Percentiles rank a stretch among this genome's conserved stretches.
These are phyloP conservation scores for Neoscelio sp. DNA, from an alignment of 2,888 invertebrate genomes.

Conservation along the genomic window DNA sequence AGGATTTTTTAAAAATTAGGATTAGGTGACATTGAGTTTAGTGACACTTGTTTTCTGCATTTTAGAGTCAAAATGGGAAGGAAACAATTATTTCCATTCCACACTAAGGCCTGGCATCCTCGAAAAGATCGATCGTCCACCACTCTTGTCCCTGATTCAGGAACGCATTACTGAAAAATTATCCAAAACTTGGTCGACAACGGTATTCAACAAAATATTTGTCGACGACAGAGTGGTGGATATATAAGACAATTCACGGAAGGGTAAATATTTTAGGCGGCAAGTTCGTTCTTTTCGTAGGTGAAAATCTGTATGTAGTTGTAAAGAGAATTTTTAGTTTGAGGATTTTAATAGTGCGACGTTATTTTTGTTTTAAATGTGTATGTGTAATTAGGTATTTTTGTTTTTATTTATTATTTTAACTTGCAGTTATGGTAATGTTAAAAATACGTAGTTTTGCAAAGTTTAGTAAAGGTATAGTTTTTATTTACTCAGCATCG, in stretches of 20 bases:
- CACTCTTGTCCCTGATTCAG: constrained; percentile 77
- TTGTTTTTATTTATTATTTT: too few relatives aligned
- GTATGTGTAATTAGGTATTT: too few relatives aligned
- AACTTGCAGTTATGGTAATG: too few relatives aligned
- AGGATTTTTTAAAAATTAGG: too few relatives aligned
- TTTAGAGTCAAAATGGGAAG: constrained; percentile 83
- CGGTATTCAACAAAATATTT: constrained; percentile 33
- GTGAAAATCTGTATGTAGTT: constrained; percentile 50
- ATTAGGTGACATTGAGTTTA: too few relatives aligned
- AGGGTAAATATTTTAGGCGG: too few relatives aligned
- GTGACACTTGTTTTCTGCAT: too few relatives aligned
- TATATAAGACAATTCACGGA: constrained; percentile 54
- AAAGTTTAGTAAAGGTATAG: too few relatives aligned
- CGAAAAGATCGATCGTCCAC: constrained; percentile 80
- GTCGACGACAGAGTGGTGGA: constrained; percentile 63
- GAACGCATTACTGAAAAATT: constrained; percentile 69
- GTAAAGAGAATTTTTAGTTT: constrained; percentile 56
- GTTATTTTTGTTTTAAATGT: not conserved
- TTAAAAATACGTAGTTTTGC: too few relatives aligned
- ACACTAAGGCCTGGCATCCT: constrained; percentile 82
- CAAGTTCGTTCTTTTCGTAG: too few relatives aligned
- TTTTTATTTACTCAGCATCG: too few relatives aligned
- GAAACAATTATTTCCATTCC: constrained; percentile 81
- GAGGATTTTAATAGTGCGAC: constrained; percentile 31
- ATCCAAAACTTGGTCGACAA: constrained; percentile 58